Evolutionary conservation across 2,113 vertebrate genomes (phyloP).

Genomic region (Elephantulus edwardii): DNA sequence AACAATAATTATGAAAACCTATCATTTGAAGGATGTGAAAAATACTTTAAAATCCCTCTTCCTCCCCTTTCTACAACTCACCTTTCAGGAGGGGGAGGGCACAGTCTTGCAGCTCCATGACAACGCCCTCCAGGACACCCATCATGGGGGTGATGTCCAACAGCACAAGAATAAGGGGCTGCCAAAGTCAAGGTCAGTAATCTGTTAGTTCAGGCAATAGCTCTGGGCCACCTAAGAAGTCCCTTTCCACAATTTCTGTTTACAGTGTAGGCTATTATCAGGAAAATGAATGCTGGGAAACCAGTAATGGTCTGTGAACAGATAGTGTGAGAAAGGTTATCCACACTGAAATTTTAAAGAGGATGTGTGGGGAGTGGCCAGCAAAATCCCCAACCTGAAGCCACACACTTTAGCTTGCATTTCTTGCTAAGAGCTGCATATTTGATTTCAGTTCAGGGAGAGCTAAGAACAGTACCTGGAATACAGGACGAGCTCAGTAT

Average conservation of each 20-base stretch:
- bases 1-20: not conserved
- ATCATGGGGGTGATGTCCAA: conserved; percentile 97
- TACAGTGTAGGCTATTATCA: not conserved
- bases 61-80: conserved; percentile 69
- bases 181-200: conserved; percentile 60
- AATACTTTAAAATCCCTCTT: not conserved
- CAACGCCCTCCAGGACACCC: conserved; percentile 93
- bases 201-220: not conserved
- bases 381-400: conserved; percentile 30
- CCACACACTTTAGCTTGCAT: not conserved
- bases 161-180: conserved; percentile 90
- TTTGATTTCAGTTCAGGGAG: conserved; percentile 40
- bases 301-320: not conserved
- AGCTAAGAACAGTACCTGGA: not conserved
- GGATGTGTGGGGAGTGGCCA: no score
- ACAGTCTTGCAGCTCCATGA: conserved; percentile 99
- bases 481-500: not conserved
- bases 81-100: conserved; percentile 94
- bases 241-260: not conserved
- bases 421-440: not conserved
- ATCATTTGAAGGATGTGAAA: conserved; percentile 8
- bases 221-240: not conserved
- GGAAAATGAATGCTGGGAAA: not conserved
- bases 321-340: not conserved
- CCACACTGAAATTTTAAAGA: conserved; percentile 2